These are phyloP conservation scores for Scomber japonicus DNA, from an alignment of 2,113 vertebrate genomes.

Conservation along the genomic window DNA sequence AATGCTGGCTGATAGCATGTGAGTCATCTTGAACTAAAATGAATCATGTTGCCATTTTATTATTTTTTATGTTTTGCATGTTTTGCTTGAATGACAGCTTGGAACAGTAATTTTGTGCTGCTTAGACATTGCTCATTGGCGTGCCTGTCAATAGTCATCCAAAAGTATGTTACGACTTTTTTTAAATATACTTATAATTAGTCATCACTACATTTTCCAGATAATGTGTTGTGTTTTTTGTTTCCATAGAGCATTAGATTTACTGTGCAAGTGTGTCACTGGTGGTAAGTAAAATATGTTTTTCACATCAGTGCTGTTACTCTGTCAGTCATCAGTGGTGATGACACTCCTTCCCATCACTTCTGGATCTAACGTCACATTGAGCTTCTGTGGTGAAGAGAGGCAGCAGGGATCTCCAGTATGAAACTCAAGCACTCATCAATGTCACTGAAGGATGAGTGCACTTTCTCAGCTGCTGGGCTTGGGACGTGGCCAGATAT, in stretches of 20 bases:
- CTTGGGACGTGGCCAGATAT: constrained; percentile 51
- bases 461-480: constrained; percentile 73
- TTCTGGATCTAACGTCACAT: constrained; percentile 60
- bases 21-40: neutral
- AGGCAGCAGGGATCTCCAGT: constrained; percentile 56
- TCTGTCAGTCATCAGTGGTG: constrained; percentile 18
- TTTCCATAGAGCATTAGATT: neutral
- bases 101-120: neutral
- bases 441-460: constrained; percentile 61
- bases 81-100: constrained; percentile 7
- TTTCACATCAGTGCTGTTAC: constrained; percentile 31
- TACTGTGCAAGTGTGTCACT: neutral
- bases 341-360: constrained; percentile 37
- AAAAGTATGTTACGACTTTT: neutral
- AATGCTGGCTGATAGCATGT: neutral
- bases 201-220: neutral
- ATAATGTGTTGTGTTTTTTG: neutral
- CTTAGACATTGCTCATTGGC: neutral
- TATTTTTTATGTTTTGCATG: constrained; percentile 4
- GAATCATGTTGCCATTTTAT: neutral
- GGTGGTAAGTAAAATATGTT: constrained; percentile 12
- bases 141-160: neutral
- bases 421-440: constrained; percentile 42
- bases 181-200: neutral
- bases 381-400: constrained; percentile 59